Base-by-base conservation (phyloP, 1,140 invertebrate genomes). In the Drosophila pandora region DNA sequence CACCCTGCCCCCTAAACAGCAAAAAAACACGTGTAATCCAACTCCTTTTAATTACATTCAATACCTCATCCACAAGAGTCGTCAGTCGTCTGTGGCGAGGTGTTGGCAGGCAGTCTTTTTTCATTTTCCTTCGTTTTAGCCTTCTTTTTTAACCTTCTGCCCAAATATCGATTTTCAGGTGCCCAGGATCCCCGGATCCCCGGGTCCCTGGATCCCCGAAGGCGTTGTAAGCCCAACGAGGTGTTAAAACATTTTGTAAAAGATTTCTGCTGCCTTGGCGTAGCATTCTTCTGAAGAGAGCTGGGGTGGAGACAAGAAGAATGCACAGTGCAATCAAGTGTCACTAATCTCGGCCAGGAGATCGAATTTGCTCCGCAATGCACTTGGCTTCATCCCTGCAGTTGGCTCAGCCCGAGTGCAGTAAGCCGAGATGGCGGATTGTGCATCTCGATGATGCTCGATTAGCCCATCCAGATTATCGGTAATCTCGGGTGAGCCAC, bases 21-120 rank as follows among this genome's bases (percentile, higher is more conserved):
- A 43, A 47, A 55, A 76, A 17, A 59, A 56, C 72, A 67, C 70
- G 63, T 90, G 87, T 90, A 90, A 90, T 90, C 64, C 79, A 83
- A 90, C 82, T 87, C 87, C 74, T 65, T 87, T 90, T 87, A 90
- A 87, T 88, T 90, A 90, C 87, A 90, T 90, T 82, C 78, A 82
- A 76, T 76, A 80, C 76, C 73, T 59, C 65, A 9, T 30, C 59
- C 48, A 13, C 32, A n/a, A 37, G 12, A 25, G 39, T 28, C 48
- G 48, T 32, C 41, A 32, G 13, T 43, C 41, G 49, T 67, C 43
- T 37, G 28, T 54, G 23, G 30, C 62, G 68, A 76, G 73, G 73
- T 76, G 73, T 76, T 76, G 73, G 72, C 62, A 76, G 73, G 25
- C 73, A 67, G 47, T 48, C 57, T 58, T 62, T 41, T 49, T 62